Conservation (phyloP, 2,797 vertebrate genomes). For the Brachyrhaphis roseni region DNA sequence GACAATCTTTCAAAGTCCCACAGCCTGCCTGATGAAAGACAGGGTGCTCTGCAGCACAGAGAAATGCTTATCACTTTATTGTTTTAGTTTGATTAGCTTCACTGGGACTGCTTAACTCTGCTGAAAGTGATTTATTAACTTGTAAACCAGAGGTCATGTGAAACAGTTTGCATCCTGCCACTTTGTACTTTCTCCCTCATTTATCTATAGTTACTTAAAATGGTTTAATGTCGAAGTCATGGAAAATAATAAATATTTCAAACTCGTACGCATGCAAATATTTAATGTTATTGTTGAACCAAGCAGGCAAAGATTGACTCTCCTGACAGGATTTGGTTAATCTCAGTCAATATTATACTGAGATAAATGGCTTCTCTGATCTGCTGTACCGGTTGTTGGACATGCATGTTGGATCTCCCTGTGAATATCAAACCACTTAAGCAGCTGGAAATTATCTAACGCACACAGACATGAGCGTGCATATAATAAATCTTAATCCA, state of each 20-base stretch:
- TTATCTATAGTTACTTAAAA: constrained; percentile 35
- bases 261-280: neutral
- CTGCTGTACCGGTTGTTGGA: constrained; percentile 21
- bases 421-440: constrained; percentile 20
- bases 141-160: constrained; percentile 61
- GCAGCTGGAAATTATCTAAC: constrained; percentile 30
- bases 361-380: constrained; percentile 32
- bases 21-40: constrained; percentile 62
- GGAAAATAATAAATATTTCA: constrained; percentile 2
- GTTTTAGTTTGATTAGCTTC: constrained; percentile 54
- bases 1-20: constrained; percentile 31
- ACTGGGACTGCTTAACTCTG: constrained; percentile 53
- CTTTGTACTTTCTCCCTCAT: constrained; percentile 37
- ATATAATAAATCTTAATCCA: constrained; percentile 36
- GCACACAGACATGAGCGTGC: constrained; percentile 31
- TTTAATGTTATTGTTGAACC: neutral
- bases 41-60: constrained; percentile 45
- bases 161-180: constrained; percentile 52
- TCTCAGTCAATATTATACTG: constrained; percentile 12
- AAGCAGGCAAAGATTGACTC: constrained; percentile 4
- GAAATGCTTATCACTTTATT: constrained; percentile 47
- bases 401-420: constrained; percentile 26
- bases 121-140: constrained; percentile 57
- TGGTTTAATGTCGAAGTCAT: constrained; percentile 18
- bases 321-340: constrained; percentile 20